Evolutionary conservation across 2,888 invertebrate genomes (phyloP), one percentile per base, ranked within the genome.

Genomic region (Calliopum simillimum): DNA sequence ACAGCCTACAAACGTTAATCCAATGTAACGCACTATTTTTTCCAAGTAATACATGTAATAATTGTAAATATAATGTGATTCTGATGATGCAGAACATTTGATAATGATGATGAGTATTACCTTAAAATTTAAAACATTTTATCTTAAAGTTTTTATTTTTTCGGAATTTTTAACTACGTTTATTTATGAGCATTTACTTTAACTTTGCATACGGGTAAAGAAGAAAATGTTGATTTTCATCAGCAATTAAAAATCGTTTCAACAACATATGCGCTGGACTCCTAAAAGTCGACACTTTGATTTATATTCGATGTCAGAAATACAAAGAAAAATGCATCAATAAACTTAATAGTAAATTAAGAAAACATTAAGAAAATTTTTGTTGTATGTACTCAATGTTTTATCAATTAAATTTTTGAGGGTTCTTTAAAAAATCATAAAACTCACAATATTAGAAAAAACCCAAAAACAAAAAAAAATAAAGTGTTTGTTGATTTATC

Each of bases 381-480:
- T n/a, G n/a, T n/a, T n/a, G n/a, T n/a, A n/a, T 41, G 59, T 41
- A 41, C 59, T 59, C 59, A 59, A 33, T 59, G 59, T 43, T 43
- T n/a, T 19, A 19, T 59, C 59, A 59, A 43, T 33, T 43, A 59
- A 43, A 59, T 59, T 33, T 33, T 33, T 13, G 6, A 4, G n/a
- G 33, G 43, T 59, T 41, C 19, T 41, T 59, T 43, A 59, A 59
- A 43, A 59, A 16, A 59, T 59, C 43, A 43, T 59, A 16, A 59
- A 59, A n/a, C n/a, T n/a, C n/a, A n/a, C n/a, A n/a, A n/a, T n/a
- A n/a, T n/a, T n/a, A n/a, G n/a, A 59, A 16, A 43, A 8, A 41
- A 33, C 33, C 43, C 43, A 33, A 41, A 59, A 25, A n/a, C 58
- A 58, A 41, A 33, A 8, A 33, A 33, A 33, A 33, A 6, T 59